Evolutionary conservation across 1,140 invertebrate species (phyloP).

Genomic region (Drosophila oshimai): DNA sequence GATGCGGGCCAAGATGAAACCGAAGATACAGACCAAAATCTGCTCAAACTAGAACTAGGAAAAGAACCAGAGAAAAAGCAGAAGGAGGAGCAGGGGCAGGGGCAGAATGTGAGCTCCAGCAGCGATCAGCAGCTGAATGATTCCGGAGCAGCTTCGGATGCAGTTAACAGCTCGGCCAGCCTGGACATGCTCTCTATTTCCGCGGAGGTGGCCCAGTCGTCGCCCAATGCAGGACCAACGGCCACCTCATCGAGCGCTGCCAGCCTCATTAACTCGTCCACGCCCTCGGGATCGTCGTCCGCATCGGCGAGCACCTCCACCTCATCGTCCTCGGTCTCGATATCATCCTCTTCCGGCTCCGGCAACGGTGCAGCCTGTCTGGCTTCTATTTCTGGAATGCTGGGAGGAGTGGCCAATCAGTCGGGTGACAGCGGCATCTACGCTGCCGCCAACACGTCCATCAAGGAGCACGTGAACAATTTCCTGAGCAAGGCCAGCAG

Average conservation of each 20-base stretch:
- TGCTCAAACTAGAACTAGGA: background rate
- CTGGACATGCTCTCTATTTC: conserved; percentile 69
- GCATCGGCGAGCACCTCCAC: conserved; percentile 35
- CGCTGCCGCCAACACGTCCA: conserved; percentile 45
- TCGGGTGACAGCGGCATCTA: conserved; percentile 72
- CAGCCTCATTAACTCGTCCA: conserved; percentile 32
- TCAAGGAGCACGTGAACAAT: conserved; percentile 61
- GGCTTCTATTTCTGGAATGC: conserved; percentile 13
- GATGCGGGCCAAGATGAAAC: background rate
- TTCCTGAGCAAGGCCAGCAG: conserved; percentile 65
- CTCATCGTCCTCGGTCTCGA: conserved; percentile 46
- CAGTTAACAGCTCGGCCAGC: conserved; percentile 57
- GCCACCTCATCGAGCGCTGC: conserved; percentile 32
- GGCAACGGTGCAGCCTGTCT: conserved; percentile 4
- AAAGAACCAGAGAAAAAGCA: background rate
- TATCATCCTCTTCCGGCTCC: conserved; percentile 19
- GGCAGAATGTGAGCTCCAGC: conserved; percentile 7
- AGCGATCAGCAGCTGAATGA: conserved; percentile 52
- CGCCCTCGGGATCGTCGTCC: conserved; percentile 31
- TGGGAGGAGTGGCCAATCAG: conserved; percentile 51
- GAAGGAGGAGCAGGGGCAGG: background rate
- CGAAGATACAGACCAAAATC: background rate
- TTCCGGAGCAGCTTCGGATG: conserved; percentile 60
- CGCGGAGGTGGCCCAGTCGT: conserved; percentile 62
- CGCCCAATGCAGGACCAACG: conserved; percentile 49